Base-by-base conservation (phyloP, 2,888 invertebrate genomes). In the Plebejus anna region DNA sequence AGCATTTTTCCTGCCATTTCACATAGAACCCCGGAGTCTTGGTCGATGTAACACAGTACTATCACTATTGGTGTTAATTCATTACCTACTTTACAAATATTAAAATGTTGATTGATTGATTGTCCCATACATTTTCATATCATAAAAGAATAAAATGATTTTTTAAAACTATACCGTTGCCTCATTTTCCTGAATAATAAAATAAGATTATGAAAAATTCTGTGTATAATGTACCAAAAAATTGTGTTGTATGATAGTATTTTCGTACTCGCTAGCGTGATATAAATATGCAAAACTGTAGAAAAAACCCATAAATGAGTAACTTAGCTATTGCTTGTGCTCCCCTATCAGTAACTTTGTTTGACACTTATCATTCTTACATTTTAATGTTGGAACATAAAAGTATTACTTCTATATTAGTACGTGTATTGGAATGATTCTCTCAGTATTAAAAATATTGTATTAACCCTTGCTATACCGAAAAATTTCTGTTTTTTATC, bases 291-390 rank as follows among this genome's bases (percentile, higher is more conserved):
- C 72, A 42, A 42, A 72, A 72, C 22, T 47, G 72, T 47, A 42
- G 42, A 47, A 72, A 72, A 72, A 72, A 47, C n/a, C 28, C 32
- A 32, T 73, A 13, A 55, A 73, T 28, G 51, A 55, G 55, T 28
- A 73, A 55, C 55, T 73, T 28, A 51, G 51, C 73, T 73, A 73
- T 73, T 55, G 51, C 73, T 73, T 73, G 73, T 73, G 73, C 73
- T 55, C 51, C 11, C 66, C 61, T 66, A 66, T 32, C 66, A 66
- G 66, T 66, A 66, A 66, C 66, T 66, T 66, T 36, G 59, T 59
- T 61, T 61, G 61, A 61, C 61, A 9, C 28, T 61, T 11, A 61
- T 28, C 61, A 28, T 61, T 61, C 32, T 36, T 36, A 66, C 28
- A 16, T 32, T 36, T 32, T 66, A 13, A 75, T 77, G 22, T 70